Evolutionary conservation across 2,888 invertebrate genomes (phyloP), one percentile per base, ranked within the genome.

Genomic region (Drosophila conformis): DNA sequence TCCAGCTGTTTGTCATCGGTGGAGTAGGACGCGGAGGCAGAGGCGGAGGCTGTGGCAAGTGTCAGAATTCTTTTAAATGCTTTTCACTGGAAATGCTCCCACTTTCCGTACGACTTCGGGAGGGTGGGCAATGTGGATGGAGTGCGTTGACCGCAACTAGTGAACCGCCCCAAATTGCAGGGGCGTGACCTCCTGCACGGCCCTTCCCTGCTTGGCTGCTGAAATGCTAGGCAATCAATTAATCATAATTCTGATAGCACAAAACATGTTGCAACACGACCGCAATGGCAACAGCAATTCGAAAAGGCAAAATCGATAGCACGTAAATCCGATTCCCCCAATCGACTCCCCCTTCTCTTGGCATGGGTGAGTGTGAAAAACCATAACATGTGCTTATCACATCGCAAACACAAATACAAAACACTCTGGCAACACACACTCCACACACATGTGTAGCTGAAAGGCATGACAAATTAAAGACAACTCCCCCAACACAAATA

Each of bases 311-410:
- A 80, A 80, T 83, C 86, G 80, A 84, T 88, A 80, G 72, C 69
- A 75, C 62, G 65, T 66, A 80, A 60, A 80, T 75, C 78, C 69
- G 29, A 72, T 29, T 27, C 35, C 53, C 56, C 56, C 48, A 40
- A 5, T 27, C n/a, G 2, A n/a, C 15, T 13, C 51, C 40, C 15
- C 21, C 21, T 6, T n/a, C 29, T 8, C 54, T 27, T 13, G 57
- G 51, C 71, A 49, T 25, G 18, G 25, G 78, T 64, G 68, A 84
- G 83, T 85, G 84, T 85, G 87, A 88, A 88, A 83, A 82, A 78
- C 84, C 89, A 82, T 80, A 87, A 89, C 87, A 86, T 89, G 89
- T 89, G 85, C 85, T 86, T 89, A 86, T 86, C 85, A 73, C 85
- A 79, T 51, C 66, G 69, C 82, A 81, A 74, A 83, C 74, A 79